phyloP scores from a whole-genome alignment of 92 coral and sea anemone genomes.

The Zoanthus sansibaricus region DNA sequence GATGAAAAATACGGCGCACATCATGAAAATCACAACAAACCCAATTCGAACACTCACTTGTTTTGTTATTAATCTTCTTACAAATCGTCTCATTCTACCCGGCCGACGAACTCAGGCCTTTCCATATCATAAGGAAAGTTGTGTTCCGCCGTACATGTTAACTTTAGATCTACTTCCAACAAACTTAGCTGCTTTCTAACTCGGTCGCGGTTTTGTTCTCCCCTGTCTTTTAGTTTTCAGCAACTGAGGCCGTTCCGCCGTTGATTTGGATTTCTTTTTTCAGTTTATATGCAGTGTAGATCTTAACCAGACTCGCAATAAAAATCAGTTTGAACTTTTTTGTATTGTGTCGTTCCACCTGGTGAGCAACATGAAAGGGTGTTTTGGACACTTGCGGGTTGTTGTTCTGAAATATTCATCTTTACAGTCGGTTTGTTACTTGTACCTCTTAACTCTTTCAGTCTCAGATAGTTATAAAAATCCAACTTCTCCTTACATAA shows the following conservation, averaged over 20 bases:
- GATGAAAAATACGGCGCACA: constrained; percentile 55
- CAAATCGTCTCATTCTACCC: constrained; percentile 64
- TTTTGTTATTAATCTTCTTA: constrained; percentile 39
- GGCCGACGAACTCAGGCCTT: constrained; percentile 31
- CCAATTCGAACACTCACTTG: constrained; percentile 44
- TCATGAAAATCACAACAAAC: constrained; percentile 51
- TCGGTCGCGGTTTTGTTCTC: background rate
- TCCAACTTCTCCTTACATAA: no score
- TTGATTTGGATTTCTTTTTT: background rate
- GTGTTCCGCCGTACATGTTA: background rate
- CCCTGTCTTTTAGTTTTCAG: background rate
- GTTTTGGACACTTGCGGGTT: constrained; percentile 12
- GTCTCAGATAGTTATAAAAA: no score
- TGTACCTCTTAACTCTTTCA: background rate
- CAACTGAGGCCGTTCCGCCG: background rate
- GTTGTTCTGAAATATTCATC: constrained; percentile 22
- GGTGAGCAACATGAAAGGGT: background rate
- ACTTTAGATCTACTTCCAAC: constrained; percentile 12
- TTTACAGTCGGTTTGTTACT: background rate
- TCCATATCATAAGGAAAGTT: constrained; percentile 18
- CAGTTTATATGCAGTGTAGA: constrained; percentile 4
- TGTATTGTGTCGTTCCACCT: constrained; percentile 39
- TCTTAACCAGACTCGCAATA: constrained; percentile 2
- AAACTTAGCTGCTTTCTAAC: constrained; percentile 11
- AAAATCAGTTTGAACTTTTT: constrained; percentile 14